Percentiles rank a stretch among this genome's conserved stretches.
Conservation (phyloP, 2,113 vertebrate genomes). For the Raphicerus campestris region DNA sequence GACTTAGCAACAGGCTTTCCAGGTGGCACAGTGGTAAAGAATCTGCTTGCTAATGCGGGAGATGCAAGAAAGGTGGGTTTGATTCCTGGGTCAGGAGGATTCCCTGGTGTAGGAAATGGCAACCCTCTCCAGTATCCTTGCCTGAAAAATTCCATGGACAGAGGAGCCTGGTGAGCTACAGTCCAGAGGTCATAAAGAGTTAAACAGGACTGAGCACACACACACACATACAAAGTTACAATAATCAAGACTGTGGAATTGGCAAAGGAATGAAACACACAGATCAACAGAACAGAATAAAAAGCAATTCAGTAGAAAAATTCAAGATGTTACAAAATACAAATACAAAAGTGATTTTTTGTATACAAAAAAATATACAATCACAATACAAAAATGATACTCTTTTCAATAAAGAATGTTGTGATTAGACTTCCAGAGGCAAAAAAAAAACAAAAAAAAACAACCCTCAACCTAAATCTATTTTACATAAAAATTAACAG, state of each 20-base stretch:
- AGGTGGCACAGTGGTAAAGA: neutral
- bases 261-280: neutral
- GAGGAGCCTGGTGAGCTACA: neutral
- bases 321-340: neutral
- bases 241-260: neutral
- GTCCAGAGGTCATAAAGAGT: neutral
- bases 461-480: neutral
- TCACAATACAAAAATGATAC: neutral
- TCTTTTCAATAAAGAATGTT: neutral
- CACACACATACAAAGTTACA: neutral
- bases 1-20: neutral
- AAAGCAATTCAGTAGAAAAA: constrained; percentile 3
- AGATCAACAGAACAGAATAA: neutral
- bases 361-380: neutral
- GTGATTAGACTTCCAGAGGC: neutral
- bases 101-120: neutral
- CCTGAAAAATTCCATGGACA: neutral
- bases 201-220: neutral
- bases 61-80: neutral
- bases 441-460: neutral
- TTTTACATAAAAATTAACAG: neutral
- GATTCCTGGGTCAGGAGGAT: neutral
- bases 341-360: neutral
- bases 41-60: neutral
- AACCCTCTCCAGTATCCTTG: neutral